Conservation (phyloP, 2,888 invertebrate genomes). For the Stenoptilia bipunctidactyla region DNA sequence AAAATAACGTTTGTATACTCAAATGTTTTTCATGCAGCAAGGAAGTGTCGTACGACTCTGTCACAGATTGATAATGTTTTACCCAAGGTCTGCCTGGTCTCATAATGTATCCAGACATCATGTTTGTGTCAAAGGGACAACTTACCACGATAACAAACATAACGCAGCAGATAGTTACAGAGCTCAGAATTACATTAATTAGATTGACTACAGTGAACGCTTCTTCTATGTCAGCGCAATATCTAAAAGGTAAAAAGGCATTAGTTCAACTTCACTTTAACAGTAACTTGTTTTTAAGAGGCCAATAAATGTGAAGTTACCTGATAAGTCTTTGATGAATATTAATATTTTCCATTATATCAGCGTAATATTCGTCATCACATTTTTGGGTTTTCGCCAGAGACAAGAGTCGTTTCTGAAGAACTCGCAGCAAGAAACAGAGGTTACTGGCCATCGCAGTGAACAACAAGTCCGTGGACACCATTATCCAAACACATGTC, state of each 20-base stretch:
- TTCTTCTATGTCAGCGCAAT: slow-evolving; percentile 52
- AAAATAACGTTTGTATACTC: too few relatives aligned
- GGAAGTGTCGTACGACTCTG: too few relatives aligned
- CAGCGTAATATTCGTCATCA: slow-evolving; percentile 37
- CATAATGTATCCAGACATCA: too few relatives aligned
- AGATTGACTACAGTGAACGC: slow-evolving; percentile 49
- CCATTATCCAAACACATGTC: slow-evolving; percentile 56
- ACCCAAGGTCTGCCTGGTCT: too few relatives aligned
- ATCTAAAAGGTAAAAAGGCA: slow-evolving; percentile 28
- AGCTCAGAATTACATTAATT: slow-evolving; percentile 53
- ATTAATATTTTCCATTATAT: slow-evolving; percentile 42
- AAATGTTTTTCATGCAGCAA: too few relatives aligned
- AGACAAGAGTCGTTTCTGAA: slow-evolving; percentile 38
- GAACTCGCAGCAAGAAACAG: slow-evolving; percentile 36
- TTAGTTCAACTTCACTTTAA: too few relatives aligned
- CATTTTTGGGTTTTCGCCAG: slow-evolving; percentile 25
- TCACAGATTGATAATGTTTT: too few relatives aligned
- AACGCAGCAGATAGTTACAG: slow-evolving; percentile 57
- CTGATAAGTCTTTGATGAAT: slow-evolving; percentile 54
- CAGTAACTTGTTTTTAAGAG: too few relatives aligned
- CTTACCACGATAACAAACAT: slow-evolving; percentile 55
- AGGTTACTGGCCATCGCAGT: slow-evolving; percentile 59
- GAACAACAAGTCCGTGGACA: slow-evolving; percentile 50
- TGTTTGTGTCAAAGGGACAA: too few relatives aligned
- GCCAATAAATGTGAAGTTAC: slow-evolving; percentile 21